A percentile compares a stretch with the other conserved stretches of the same genome.
phyloP scores from a whole-genome alignment of 2,888 invertebrate species.

The Schizotus pectinicornis region DNA sequence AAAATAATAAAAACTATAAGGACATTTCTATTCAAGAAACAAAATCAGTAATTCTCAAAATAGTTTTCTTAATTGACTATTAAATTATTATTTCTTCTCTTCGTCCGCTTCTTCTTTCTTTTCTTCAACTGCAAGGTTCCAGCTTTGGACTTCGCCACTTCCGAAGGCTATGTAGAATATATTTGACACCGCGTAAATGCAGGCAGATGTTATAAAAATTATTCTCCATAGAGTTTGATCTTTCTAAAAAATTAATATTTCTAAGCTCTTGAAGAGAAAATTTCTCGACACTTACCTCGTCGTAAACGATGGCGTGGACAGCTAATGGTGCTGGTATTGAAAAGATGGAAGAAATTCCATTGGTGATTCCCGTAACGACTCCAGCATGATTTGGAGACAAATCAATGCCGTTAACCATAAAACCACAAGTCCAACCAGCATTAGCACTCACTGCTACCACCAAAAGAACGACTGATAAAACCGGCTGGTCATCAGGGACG shows the following conservation, averaged over 20 bases:
- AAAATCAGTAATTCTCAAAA: too few relatives aligned
- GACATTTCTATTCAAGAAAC: too few relatives aligned
- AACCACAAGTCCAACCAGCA: constrained; percentile 75
- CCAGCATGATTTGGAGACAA: constrained; percentile 85
- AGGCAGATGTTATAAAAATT: too few relatives aligned
- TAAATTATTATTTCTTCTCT: background rate
- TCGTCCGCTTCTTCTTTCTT: too few relatives aligned
- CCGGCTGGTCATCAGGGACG: constrained; percentile 63
- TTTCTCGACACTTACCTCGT: constrained; percentile 62
- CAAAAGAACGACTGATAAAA: constrained; percentile 67
- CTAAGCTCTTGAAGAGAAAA: constrained; percentile 18
- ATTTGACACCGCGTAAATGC: too few relatives aligned
- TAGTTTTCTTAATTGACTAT: background rate
- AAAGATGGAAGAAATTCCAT: constrained; percentile 76
- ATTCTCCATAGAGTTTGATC: too few relatives aligned
- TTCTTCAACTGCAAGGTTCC: too few relatives aligned
- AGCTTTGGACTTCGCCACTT: too few relatives aligned
- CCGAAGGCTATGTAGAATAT: too few relatives aligned
- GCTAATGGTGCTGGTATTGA: constrained; percentile 80
- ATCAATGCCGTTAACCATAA: constrained; percentile 81
- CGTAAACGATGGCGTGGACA: constrained; percentile 72
- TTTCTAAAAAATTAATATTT: background rate
- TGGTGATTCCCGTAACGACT: constrained; percentile 84
- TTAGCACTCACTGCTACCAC: constrained; percentile 76
- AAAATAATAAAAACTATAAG: too few relatives aligned